Conservation (phyloP, 2,797 vertebrate species). For the Amphiprion clarkii region DNA sequence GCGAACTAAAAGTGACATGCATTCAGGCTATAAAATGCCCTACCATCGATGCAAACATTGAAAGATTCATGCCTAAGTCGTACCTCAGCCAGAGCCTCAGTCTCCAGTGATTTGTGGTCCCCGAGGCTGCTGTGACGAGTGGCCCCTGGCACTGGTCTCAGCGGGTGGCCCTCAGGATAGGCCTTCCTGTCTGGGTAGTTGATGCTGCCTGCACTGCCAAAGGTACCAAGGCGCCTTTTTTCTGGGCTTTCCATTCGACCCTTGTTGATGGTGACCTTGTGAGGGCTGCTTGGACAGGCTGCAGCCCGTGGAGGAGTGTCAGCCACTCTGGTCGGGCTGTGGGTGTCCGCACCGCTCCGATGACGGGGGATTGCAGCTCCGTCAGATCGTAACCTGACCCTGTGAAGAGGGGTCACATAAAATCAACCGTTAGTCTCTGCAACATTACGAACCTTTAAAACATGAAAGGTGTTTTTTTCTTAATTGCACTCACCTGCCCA, state of each 20-base stretch:
- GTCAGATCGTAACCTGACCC: conserved; percentile 94
- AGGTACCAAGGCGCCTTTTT: conserved; percentile 94
- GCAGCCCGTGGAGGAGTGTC: conserved; percentile 93
- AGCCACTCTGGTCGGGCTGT: conserved; percentile 91
- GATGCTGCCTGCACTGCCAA: conserved; percentile 96
- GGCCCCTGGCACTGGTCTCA: conserved; percentile 89
- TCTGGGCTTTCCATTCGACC: conserved; percentile 94
- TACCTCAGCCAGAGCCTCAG: conserved; percentile 97
- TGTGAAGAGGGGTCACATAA: conserved; percentile 66
- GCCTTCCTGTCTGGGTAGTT: conserved; percentile 94
- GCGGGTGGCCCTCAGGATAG: conserved; percentile 90
- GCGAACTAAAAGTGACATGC: too few relatives aligned
- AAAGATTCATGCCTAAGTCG: background rate
- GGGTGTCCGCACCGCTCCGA: conserved; percentile 90
- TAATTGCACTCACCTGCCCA: conserved; percentile 89
- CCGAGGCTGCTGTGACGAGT: conserved; percentile 98
- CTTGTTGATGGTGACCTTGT: conserved; percentile 91
- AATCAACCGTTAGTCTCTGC: background rate
- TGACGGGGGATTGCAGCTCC: conserved; percentile 93
- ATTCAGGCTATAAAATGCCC: background rate
- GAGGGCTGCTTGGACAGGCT: conserved; percentile 97
- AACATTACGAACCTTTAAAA: background rate
- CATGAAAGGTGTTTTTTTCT: background rate
- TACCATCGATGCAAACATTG: background rate
- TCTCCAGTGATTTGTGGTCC: conserved; percentile 96